Evolutionary conservation across 2,113 vertebrate species (phyloP).

Genomic region (Xyrauchen texanus): DNA sequence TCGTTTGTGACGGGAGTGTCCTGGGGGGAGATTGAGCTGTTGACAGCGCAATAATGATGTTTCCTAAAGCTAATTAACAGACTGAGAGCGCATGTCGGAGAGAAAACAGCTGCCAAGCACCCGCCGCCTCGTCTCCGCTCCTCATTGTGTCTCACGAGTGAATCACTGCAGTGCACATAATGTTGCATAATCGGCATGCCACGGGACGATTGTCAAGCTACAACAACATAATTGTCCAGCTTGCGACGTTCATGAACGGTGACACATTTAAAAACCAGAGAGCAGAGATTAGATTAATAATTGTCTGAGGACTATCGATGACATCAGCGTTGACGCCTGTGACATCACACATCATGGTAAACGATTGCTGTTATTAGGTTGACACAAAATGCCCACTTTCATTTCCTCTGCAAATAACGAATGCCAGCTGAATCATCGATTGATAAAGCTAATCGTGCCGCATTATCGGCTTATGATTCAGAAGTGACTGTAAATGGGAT

Average conservation of each 20-base stretch:
- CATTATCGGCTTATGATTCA: neutral
- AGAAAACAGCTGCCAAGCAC: slow-evolving; percentile 16
- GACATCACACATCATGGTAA: neutral
- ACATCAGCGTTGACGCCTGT: neutral
- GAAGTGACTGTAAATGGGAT: slow-evolving; percentile 10
- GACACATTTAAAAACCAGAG: neutral
- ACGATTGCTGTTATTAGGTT: too few species aligned
- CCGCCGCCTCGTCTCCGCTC: neutral
- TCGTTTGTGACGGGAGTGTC: neutral
- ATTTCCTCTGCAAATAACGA: neutral
- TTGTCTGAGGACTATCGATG: neutral
- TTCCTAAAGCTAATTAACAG: slow-evolving; percentile 46
- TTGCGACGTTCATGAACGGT: too few species aligned
- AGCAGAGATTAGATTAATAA: neutral
- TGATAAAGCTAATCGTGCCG: neutral
- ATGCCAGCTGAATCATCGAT: slow-evolving; percentile 16
- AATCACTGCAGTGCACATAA: slow-evolving; percentile 5
- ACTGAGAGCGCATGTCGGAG: slow-evolving; percentile 32
- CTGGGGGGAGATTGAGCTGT: slow-evolving; percentile 31
- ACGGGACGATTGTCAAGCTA: neutral
- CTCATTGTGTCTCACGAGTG: slow-evolving; percentile 13
- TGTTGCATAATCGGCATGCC: neutral
- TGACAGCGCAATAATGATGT: slow-evolving; percentile 45
- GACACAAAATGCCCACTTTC: neutral
- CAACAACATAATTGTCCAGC: neutral